These are phyloP conservation scores for Halocynthia roretzi DNA, from an alignment of 23 tunicate species.

Conservation along the genomic window DNA sequence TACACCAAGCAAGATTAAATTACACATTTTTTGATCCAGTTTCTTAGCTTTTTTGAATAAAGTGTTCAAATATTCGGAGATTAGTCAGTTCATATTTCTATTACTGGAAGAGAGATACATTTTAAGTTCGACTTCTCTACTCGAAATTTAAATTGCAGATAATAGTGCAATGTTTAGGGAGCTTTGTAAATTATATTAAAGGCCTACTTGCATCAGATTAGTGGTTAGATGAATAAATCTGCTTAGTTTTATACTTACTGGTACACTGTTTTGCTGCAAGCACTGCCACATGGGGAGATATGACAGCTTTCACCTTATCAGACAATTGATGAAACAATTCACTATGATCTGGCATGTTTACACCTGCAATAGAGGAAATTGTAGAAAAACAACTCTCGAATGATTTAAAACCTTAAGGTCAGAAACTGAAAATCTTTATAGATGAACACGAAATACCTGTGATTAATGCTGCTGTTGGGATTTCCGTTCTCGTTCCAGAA, in stretches of 20 bases:
- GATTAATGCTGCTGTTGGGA: slow-evolving; percentile 66
- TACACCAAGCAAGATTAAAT: too few species aligned
- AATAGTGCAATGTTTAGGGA: too few species aligned
- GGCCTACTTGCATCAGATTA: too few species aligned
- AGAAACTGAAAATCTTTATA: too few species aligned
- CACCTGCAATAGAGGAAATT: slow-evolving; percentile 25
- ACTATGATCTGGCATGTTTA: slow-evolving; percentile 78
- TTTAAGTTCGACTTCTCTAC: too few species aligned
- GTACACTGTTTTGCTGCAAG: slow-evolving; percentile 42
- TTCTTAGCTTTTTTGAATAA: not conserved
- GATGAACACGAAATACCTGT: slow-evolving; percentile 52
- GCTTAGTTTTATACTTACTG: slow-evolving; percentile 20
- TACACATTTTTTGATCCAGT: not conserved
- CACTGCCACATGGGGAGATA: slow-evolving; percentile 37
- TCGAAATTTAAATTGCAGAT: too few species aligned
- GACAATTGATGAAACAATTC: slow-evolving; percentile 35
- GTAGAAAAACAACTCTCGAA: not conserved
- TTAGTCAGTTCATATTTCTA: too few species aligned
- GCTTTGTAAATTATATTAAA: too few species aligned
- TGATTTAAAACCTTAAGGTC: not conserved
- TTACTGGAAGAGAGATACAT: too few species aligned
- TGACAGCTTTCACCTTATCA: slow-evolving; percentile 7
- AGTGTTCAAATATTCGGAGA: not conserved
- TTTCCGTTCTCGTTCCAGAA: slow-evolving; percentile 28
- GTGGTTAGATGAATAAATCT: not conserved